Evolutionary conservation across 1,140 invertebrate species (phyloP).

Genomic region (Caenorhabditis briggsae): DNA sequence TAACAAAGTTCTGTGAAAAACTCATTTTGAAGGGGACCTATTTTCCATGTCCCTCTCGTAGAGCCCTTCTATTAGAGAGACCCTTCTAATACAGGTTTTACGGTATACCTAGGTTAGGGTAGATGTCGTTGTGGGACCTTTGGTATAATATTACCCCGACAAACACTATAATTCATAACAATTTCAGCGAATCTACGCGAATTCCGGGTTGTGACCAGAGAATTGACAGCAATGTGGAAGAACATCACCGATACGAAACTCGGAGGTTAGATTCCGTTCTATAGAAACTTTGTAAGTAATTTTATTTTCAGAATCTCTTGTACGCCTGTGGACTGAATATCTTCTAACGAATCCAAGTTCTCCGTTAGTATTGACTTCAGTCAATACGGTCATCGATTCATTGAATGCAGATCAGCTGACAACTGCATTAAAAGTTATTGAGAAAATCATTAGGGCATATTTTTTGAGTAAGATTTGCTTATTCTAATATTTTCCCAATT

Average conservation of each 20-base stretch:
- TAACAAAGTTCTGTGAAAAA: too few relatives aligned
- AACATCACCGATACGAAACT: constrained; percentile 58
- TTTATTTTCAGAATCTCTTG: constrained; percentile 48
- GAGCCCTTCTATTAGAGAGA: too few relatives aligned
- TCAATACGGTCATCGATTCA: constrained; percentile 60
- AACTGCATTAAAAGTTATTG: constrained; percentile 60
- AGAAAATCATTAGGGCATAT: constrained; percentile 51
- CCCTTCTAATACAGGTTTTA: too few relatives aligned
- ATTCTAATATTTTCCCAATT: neutral
- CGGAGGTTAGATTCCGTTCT: constrained; percentile 53
- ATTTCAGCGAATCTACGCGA: constrained; percentile 58
- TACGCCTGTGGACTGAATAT: constrained; percentile 50
- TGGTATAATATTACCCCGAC: too few relatives aligned
- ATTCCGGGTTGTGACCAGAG: constrained; percentile 55
- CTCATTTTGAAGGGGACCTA: too few relatives aligned
- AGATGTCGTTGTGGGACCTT: too few relatives aligned
- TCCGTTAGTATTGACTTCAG: constrained; percentile 55
- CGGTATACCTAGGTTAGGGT: too few relatives aligned
- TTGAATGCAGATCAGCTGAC: constrained; percentile 59
- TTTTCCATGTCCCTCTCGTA: too few relatives aligned
- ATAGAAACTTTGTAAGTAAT: too few relatives aligned
- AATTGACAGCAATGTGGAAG: constrained; percentile 61
- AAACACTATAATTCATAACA: neutral
- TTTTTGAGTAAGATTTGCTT: constrained; percentile 49
- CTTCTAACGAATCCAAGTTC: constrained; percentile 39